A percentile compares a stretch with the other conserved stretches of the same genome.
These are phyloP conservation scores for Nerophis ophidion DNA, from an alignment of 2,113 vertebrate species.

Conservation along the genomic window DNA sequence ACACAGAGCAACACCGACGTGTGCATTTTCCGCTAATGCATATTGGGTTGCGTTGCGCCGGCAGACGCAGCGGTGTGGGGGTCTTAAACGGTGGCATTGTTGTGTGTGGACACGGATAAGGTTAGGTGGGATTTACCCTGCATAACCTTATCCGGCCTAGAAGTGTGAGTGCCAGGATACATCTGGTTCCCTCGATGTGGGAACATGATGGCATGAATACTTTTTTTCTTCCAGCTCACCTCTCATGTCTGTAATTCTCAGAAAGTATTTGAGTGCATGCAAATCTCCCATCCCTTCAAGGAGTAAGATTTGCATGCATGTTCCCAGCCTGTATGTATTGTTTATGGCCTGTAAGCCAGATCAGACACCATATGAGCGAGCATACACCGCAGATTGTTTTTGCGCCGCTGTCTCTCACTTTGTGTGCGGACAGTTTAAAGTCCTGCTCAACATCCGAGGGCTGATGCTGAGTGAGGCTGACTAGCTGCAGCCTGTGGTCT, in stretches of 20 bases:
- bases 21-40: no score
- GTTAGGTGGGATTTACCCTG: no score
- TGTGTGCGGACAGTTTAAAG: constrained; percentile 60
- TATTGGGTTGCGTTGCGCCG: no score
- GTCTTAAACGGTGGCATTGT: no score
- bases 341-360: constrained; percentile 15
- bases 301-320: neutral
- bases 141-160: no score
- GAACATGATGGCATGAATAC: constrained; percentile 15
- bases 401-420: constrained; percentile 42
- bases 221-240: constrained; percentile 21
- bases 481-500: constrained; percentile 65
- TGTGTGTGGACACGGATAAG: no score
- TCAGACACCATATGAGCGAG: constrained; percentile 30
- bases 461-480: constrained; percentile 66
- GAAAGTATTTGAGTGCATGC: neutral
- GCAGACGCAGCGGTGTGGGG: no score
- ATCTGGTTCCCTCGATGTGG: constrained; percentile 39
- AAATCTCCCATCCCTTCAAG: neutral
- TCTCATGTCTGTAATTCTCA: constrained; percentile 18
- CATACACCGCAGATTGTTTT: constrained; percentile 48
- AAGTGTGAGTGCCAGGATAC: constrained; percentile 27
- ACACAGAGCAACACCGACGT: no score
- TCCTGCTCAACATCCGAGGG: constrained; percentile 63
- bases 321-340: constrained; percentile 1